Evolutionary conservation across 2,888 invertebrate species (phyloP).

Genomic region (Axea sp.): DNA sequence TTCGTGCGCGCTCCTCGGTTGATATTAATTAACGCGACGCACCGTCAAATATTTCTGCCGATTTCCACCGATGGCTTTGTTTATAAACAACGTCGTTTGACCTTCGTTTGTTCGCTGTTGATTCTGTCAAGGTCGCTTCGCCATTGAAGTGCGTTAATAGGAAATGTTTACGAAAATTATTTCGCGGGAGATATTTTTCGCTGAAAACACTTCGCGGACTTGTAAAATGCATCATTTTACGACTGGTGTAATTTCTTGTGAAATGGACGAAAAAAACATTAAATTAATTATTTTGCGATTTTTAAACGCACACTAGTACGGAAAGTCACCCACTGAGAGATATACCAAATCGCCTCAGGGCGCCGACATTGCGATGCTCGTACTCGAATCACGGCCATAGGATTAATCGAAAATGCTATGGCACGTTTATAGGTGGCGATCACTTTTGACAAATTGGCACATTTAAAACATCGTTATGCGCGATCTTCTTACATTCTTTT

Average conservation of each 20-base stretch:
- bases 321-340: constrained; percentile 62
- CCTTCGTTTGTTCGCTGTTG: too few species aligned
- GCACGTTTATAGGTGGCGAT: constrained; percentile 44
- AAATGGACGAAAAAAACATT: too few species aligned
- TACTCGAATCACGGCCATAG: constrained; percentile 39
- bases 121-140: too few species aligned
- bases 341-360: constrained; percentile 61
- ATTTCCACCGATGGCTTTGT: too few species aligned
- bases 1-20: constrained; percentile 23
- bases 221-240: too few species aligned
- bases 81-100: too few species aligned
- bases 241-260: too few species aligned
- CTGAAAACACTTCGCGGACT: too few species aligned
- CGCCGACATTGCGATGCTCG: constrained; percentile 55
- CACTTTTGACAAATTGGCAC: constrained; percentile 61
- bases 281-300: constrained; percentile 37
- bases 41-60: constrained; percentile 6
- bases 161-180: too few species aligned
- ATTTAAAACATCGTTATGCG: constrained; percentile 57
- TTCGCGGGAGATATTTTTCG: too few species aligned
- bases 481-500: constrained; percentile 12
- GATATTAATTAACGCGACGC: constrained; percentile 27
- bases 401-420: constrained; percentile 46
- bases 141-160: too few species aligned
- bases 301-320: constrained; percentile 40